These are phyloP conservation scores for Kuschelorhynchus macadamiae DNA, from an alignment of 2,888 invertebrate species.

Conservation along the genomic window DNA sequence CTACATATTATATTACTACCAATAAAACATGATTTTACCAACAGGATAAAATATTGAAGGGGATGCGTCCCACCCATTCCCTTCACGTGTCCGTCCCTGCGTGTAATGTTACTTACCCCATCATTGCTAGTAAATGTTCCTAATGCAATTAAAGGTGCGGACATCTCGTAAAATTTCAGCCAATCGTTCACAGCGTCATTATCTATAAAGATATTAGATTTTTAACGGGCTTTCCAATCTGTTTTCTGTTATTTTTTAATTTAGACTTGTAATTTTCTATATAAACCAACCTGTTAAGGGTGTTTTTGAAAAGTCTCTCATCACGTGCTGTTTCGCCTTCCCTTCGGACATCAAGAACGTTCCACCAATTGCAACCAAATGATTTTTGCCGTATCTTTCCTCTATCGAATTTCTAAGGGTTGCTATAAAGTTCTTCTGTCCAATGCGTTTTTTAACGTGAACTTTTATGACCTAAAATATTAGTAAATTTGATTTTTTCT, in stretches of 20 bases:
- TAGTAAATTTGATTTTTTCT: too few species aligned
- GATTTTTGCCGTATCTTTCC: slow-evolving; percentile 74
- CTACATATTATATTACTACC: too few species aligned
- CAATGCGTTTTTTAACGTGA: slow-evolving; percentile 80
- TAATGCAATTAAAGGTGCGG: slow-evolving; percentile 88
- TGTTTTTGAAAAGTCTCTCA: slow-evolving; percentile 90
- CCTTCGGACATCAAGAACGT: slow-evolving; percentile 88
- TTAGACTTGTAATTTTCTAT: too few species aligned
- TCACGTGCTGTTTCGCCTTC: slow-evolving; percentile 91
- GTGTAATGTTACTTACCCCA: slow-evolving; percentile 72
- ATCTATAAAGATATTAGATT: slow-evolving; percentile 19
- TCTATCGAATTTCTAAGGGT: slow-evolving; percentile 81
- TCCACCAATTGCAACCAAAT: slow-evolving; percentile 89
- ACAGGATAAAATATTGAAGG: too few species aligned
- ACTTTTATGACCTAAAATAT: slow-evolving; percentile 78
- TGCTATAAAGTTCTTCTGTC: slow-evolving; percentile 84
- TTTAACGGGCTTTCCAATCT: too few species aligned
- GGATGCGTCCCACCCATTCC: too few species aligned
- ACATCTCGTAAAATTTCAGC: slow-evolving; percentile 93
- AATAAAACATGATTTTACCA: too few species aligned
- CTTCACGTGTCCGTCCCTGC: too few species aligned
- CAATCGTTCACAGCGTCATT: slow-evolving; percentile 86
- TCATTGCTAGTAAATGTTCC: slow-evolving; percentile 91
- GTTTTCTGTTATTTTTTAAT: too few species aligned
- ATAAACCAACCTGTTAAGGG: slow-evolving; percentile 76